These are phyloP conservation scores for Thyatira batis DNA, from an alignment of 2,888 invertebrate genomes.

Conservation along the genomic window DNA sequence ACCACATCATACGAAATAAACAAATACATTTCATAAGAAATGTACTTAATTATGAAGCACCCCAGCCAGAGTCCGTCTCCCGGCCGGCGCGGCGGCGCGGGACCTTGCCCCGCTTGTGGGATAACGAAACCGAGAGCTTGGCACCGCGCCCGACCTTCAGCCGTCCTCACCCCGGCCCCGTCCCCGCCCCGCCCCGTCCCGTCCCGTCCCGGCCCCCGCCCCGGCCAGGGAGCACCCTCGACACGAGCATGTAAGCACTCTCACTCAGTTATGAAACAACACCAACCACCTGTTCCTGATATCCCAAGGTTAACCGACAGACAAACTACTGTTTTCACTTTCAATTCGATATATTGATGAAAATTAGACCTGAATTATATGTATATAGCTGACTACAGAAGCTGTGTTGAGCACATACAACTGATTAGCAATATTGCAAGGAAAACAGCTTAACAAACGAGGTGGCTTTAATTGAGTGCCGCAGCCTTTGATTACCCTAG, in stretches of 20 bases:
- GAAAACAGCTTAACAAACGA: background rate
- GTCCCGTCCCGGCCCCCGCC: constrained; percentile 13
- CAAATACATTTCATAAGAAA: too few relatives aligned
- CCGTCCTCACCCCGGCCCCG: constrained; percentile 12
- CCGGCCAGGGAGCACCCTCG: constrained; percentile 1
- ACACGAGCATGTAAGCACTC: background rate
- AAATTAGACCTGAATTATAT: too few relatives aligned
- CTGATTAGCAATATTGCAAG: background rate
- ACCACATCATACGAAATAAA: too few relatives aligned
- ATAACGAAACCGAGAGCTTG: background rate
- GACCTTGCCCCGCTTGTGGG: background rate
- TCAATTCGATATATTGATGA: too few relatives aligned
- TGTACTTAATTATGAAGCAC: too few relatives aligned
- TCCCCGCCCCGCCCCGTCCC: constrained; percentile 7
- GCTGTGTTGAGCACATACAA: too few relatives aligned
- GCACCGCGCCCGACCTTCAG: background rate
- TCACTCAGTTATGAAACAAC: too few relatives aligned
- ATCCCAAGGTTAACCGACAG: too few relatives aligned
- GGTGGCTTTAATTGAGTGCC: background rate
- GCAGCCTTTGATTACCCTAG: background rate
- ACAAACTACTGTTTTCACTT: too few relatives aligned
- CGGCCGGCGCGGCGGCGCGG: background rate
- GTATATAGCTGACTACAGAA: too few relatives aligned
- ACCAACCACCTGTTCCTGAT: background rate
- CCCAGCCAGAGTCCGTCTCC: too few relatives aligned